These are phyloP conservation scores for Antitype chi DNA, from an alignment of 2,888 invertebrate species.

Conservation along the genomic window DNA sequence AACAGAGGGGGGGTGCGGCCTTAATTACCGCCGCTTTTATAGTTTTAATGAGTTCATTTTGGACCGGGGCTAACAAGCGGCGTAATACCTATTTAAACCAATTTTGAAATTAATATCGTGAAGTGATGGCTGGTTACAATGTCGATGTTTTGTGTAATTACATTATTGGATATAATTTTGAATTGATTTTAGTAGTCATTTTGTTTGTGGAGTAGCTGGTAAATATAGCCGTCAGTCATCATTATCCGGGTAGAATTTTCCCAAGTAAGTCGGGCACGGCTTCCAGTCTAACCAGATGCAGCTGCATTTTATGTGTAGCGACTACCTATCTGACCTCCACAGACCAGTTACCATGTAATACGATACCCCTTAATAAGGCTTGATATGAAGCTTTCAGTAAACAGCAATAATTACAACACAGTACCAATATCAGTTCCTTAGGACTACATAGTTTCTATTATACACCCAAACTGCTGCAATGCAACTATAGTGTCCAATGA, in stretches of 20 bases:
- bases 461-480: not conserved
- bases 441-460: not conserved
- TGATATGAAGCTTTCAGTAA: too few relatives aligned
- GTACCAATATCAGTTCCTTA: too few relatives aligned
- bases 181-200: too few relatives aligned
- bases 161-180: not conserved
- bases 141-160: conserved; percentile 71
- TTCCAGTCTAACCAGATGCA: too few relatives aligned
- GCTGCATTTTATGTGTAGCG: too few relatives aligned
- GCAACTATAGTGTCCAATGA: not conserved
- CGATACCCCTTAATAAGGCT: too few relatives aligned
- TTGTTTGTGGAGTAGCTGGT: not conserved
- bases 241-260: too few relatives aligned
- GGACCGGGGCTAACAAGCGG: conserved; percentile 92
- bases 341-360: too few relatives aligned
- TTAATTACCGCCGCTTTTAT: conserved; percentile 94
- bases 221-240: too few relatives aligned
- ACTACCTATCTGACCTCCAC: too few relatives aligned
- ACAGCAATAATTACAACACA: too few relatives aligned
- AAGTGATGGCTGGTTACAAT: conserved; percentile 74
- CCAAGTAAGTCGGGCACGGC: too few relatives aligned
- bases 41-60: conserved; percentile 94
- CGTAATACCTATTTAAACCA: conserved; percentile 90
- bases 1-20: conserved; percentile 78
- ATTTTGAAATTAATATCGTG: conserved; percentile 90